phyloP scores from a whole-genome alignment of 2,797 vertebrate species.

The Pyrocephalus nanus region DNA sequence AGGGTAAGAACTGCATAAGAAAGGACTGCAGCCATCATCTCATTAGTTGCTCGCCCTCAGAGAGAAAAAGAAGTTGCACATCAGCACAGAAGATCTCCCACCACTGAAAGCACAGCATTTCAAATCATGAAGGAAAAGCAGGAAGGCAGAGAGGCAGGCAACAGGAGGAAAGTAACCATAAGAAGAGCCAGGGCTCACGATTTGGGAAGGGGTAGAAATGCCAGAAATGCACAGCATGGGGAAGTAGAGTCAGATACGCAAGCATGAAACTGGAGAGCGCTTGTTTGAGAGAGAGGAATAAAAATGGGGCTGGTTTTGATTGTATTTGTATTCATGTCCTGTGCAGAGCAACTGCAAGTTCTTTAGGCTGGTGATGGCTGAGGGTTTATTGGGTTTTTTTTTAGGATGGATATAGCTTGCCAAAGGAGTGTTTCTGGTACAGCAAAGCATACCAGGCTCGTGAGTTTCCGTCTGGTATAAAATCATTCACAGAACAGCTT shows the following conservation, averaged over 20 bases:
- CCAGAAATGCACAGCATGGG: rapidly evolving
- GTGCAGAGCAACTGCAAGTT: background rate
- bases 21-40: background rate
- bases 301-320: background rate
- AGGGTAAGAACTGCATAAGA: background rate
- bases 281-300: background rate
- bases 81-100: background rate
- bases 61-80: background rate
- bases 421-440: background rate
- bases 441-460: background rate
- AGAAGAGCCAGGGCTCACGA: rapidly evolving
- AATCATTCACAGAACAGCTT: background rate
- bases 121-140: rapidly evolving
- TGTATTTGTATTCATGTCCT: background rate
- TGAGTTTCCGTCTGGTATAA: background rate
- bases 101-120: rapidly evolving
- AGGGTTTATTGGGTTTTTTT: background rate
- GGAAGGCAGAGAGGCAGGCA: background rate
- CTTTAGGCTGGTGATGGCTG: background rate
- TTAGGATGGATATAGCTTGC: background rate
- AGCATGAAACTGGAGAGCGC: background rate
- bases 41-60: background rate
- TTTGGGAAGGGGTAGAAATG: background rate
- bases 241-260: background rate
- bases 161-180: rapidly evolving